A percentile compares a stretch with the other conserved stretches of the same genome.
Evolutionary conservation across 2,888 invertebrate genomes (phyloP).

Genomic region (Megaustenia siamemsis): DNA sequence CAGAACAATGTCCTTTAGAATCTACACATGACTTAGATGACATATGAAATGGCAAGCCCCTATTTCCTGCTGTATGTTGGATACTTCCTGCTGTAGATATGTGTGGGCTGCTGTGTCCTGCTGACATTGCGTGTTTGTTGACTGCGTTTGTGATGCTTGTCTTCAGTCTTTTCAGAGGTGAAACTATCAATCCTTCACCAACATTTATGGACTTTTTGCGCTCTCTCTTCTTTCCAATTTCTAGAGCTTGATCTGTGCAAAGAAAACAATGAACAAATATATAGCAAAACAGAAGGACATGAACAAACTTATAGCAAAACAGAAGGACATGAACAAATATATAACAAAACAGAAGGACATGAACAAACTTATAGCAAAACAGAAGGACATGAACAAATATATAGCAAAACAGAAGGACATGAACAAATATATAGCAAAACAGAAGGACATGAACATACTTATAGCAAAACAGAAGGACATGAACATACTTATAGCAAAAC

Average conservation of each 20-base stretch:
- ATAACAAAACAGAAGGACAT: no score
- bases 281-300: background rate
- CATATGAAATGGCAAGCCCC: background rate
- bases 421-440: no score
- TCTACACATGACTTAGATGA: slow-evolving; percentile 8
- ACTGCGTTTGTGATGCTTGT: slow-evolving; percentile 59
- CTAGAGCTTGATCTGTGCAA: slow-evolving; percentile 13
- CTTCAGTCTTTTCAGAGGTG: slow-evolving; percentile 51
- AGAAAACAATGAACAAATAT: background rate
- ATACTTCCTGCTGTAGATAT: background rate
- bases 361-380: no score
- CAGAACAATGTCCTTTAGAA: slow-evolving; percentile 46
- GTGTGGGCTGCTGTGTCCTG: background rate
- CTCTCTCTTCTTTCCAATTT: slow-evolving; percentile 45
- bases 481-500: no score
- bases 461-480: no score
- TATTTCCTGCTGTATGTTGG: background rate
- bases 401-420: no score
- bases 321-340: no score
- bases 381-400: no score
- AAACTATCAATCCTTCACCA: slow-evolving; percentile 44
- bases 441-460: no score
- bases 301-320: no score
- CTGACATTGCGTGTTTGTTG: slow-evolving; percentile 55
- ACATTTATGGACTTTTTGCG: slow-evolving; percentile 27